Base-by-base conservation (phyloP, 2,113 vertebrate species). In the Gopherus flavomarginatus region DNA sequence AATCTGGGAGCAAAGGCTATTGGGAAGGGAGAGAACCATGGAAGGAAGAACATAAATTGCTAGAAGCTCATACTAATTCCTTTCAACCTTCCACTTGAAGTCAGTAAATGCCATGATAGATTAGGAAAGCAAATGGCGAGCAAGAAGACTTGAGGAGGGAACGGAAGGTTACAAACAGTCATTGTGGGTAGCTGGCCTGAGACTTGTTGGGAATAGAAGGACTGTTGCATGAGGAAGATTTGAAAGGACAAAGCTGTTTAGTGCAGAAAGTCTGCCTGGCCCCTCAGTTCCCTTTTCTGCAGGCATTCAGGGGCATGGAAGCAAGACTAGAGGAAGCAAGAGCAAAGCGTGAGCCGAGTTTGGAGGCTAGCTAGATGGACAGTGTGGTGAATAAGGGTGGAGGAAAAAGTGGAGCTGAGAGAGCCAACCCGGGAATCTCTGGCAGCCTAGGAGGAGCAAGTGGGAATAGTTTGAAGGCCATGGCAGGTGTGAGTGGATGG, bases 161-260 rank as follows among this genome's bases (percentile, higher is more conserved):
- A 95, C 90, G 47, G 0, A 38, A 88, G 79, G 13, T 94, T 87
- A 88, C n/a, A 49, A n/a, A 93, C 50, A 87, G 31, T n/a, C 35
- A 69, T 31, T n/a, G 17, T 35, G 62, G 16, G 8, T n/a, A 69
- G 62, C 14, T n/a, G 16, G 62, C 14, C 27, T 62, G 19, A 42
- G 54, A 86, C 80, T 95, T 85, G 7, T 44, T 84, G 50, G 54
- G 42, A 93, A 47, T 82, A 95, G 47, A 53, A 77, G 80, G 85
- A 87, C 59, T 93, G 93, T 85, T 80, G 69, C 83, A 75, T 88
- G 62, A 92, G 85, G 79, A 88, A 91, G 59, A 93, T 88, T 86
- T 94, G 83, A 91, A 87, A 93, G 82, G 56, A 38, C 82, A n/a
- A 96, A 96, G 79, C 82, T 89, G 49, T 84, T 92, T 22, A 52